Base-by-base conservation (phyloP, 2,888 invertebrate genomes). In the Druceiella hillmani region DNA sequence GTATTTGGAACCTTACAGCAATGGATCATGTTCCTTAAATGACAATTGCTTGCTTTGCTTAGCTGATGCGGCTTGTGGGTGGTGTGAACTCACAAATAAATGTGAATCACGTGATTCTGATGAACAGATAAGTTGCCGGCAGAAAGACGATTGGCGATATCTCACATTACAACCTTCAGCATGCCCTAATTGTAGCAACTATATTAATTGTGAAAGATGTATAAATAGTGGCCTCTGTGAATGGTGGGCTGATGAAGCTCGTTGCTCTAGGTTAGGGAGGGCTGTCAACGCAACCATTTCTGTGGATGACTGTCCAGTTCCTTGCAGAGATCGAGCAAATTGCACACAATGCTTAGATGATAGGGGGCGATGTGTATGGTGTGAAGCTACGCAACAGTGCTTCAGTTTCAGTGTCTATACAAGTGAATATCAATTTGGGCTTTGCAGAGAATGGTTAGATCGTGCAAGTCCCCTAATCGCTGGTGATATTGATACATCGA, bases 331-430 rank as follows among this genome's bases (percentile, higher is more conserved):
- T 58, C 79, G 89, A 30, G 75, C 66, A 26, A 81, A 83, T 55
- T 91, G 91, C 58, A 80, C 83, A 11, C 78, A 82, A 36, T 95
- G 95, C 56, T 70, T 95, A 33, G 87, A 87, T 52, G 86, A 87
- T 53, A 80, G 79, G 31, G 89, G 89, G 14, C 79, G 91, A 41
- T 95, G 95, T 62, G 93, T 93, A 1, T 95, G 95, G 95, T 95
- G 95, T 60, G 90, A 92, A 57, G 88, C 91, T 14, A 88, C 88
- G 0, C 78, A 83, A 43, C 88, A 90, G 55, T 95, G 95, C 61
- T 92, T 95, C 58, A 87, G 91, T 47, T 94, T 95, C 62, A 87
- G 91, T n/a, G 89, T 93, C 2, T 94, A 94, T 62, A 92, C 92
- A 4, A 90, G 91, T 49, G 88, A 91, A 55, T 93, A 90, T 63